These are phyloP conservation scores for Gopherus flavomarginatus DNA, from an alignment of 2,113 vertebrate genomes.

Conservation along the genomic window DNA sequence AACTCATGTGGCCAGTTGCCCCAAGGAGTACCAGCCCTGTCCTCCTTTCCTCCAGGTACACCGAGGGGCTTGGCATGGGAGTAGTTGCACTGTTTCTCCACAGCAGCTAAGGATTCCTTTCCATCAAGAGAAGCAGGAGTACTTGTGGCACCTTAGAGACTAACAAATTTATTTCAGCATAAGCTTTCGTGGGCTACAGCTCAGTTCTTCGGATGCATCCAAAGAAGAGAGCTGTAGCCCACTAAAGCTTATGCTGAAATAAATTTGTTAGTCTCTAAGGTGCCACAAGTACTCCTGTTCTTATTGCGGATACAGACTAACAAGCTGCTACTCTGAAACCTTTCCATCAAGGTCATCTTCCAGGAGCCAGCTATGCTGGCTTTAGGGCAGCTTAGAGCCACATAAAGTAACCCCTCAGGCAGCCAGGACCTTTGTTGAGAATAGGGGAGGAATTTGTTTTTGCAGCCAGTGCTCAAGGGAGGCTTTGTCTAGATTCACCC, in stretches of 20 bases:
- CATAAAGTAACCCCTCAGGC: neutral
- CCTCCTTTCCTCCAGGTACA: neutral
- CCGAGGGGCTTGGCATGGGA: neutral
- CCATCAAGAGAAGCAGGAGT: neutral
- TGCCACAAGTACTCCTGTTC: too few species aligned
- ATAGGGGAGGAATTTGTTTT: neutral
- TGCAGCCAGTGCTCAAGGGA: neutral
- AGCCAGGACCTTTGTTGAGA: neutral
- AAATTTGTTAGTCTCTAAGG: too few species aligned
- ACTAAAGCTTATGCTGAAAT: too few species aligned
- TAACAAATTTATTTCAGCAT: too few species aligned
- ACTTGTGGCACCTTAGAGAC: too few species aligned
- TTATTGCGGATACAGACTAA: too few species aligned
- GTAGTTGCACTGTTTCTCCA: neutral
- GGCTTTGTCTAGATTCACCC: neutral
- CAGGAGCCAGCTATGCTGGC: neutral
- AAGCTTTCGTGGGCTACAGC: too few species aligned
- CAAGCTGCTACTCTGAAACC: too few species aligned
- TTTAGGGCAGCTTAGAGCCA: neutral
- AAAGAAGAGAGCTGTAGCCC: too few species aligned
- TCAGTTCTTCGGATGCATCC: too few species aligned
- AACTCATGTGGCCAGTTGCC: neutral
- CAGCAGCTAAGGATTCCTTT: neutral
- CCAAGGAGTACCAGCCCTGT: neutral
- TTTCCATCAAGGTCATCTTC: neutral